Percentiles rank a stretch among this genome's conserved stretches.
Evolutionary conservation across 53 echinoderm and acorn worm genomes (phyloP).

Genomic region (Glandiceps talaboti): DNA sequence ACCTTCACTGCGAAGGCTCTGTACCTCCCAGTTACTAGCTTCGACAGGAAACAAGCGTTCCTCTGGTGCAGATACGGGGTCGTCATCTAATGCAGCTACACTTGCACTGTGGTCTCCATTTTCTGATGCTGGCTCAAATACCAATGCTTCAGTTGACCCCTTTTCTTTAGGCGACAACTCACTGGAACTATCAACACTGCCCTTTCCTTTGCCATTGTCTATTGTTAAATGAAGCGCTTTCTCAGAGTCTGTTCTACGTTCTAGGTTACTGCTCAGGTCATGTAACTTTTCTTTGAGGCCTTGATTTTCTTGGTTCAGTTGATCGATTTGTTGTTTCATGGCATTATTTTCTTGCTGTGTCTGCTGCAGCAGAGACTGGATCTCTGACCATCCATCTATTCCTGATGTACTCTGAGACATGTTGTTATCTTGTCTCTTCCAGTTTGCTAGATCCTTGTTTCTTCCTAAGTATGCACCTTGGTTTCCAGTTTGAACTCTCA

Average conservation of each 20-base stretch:
- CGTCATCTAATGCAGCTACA: constrained; percentile 19
- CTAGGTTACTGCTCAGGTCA: constrained; percentile 14
- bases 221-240: constrained; percentile 74
- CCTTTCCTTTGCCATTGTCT: constrained; percentile 18
- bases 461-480: not conserved
- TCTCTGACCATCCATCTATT: constrained; percentile 80
- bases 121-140: constrained; percentile 3
- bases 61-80: constrained; percentile 40
- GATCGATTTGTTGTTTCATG: constrained; percentile 83
- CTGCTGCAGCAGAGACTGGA: constrained; percentile 90
- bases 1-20: constrained; percentile 82
- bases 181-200: constrained; percentile 8
- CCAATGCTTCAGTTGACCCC: not conserved
- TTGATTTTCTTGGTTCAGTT: constrained; percentile 75
- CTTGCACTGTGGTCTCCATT: constrained; percentile 30
- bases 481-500: not conserved
- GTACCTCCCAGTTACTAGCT: constrained; percentile 74
- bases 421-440: not conserved
- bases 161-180: not conserved
- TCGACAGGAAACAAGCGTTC: constrained; percentile 54
- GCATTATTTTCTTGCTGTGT: constrained; percentile 94
- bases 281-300: constrained; percentile 55
- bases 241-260: constrained; percentile 77
- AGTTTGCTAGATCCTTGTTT: not conserved
- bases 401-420: not conserved